phyloP scores from a whole-genome alignment of 2,797 vertebrate genomes.

The Xenentodon cancila region DNA sequence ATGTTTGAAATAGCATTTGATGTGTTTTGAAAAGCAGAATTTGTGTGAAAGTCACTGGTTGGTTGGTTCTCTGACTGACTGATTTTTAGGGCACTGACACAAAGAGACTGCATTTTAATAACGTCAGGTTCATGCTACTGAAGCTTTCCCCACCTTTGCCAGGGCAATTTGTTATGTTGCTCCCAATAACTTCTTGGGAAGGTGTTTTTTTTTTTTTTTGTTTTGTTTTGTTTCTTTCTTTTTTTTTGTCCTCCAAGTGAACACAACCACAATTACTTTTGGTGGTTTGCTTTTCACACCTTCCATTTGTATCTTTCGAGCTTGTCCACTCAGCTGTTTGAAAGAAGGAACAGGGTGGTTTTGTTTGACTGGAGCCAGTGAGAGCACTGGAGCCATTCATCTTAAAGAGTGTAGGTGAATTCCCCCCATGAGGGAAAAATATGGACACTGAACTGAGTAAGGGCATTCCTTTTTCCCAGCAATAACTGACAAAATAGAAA shows the following conservation, averaged over 20 bases:
- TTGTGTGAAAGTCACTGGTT: no score
- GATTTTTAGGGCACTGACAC: no score
- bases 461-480: constrained; percentile 50
- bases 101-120: constrained; percentile 37
- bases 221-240: no score
- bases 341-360: constrained; percentile 31
- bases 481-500: constrained; percentile 38
- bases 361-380: constrained; percentile 64
- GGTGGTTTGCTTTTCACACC: constrained; percentile 56
- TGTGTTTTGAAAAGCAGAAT: no score
- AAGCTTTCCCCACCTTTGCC: constrained; percentile 29
- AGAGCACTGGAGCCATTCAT: constrained; percentile 63
- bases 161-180: constrained; percentile 58
- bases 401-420: constrained; percentile 62
- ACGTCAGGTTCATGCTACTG: constrained; percentile 42
- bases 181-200: constrained; percentile 46
- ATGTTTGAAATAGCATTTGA: no score
- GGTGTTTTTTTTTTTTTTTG: constrained; percentile 55
- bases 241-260: constrained; percentile 40
- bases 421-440: constrained; percentile 55
- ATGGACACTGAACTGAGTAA: constrained; percentile 64
- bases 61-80: no score
- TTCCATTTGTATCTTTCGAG: constrained; percentile 58
- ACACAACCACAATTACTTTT: constrained; percentile 70
- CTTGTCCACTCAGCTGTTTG: constrained; percentile 53